Evolutionary conservation across 2,888 invertebrate species (phyloP).

Genomic region (Bombyx huttoni): DNA sequence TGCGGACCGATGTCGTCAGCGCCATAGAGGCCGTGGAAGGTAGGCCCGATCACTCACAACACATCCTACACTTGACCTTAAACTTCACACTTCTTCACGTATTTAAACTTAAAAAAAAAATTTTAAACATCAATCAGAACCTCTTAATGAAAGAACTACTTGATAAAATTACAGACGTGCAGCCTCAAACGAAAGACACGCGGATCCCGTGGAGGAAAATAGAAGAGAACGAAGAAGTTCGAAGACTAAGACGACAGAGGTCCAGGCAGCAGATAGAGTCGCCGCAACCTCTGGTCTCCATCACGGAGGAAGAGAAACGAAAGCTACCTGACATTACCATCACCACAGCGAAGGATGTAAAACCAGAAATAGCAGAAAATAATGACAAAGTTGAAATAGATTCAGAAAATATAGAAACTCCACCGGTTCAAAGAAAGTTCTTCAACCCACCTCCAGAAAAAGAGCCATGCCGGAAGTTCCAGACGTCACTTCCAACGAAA

Average conservation of each 20-base stretch:
- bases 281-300: slow-evolving; percentile 64
- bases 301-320: slow-evolving; percentile 75
- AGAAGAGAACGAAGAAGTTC: slow-evolving; percentile 77
- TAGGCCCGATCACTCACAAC: slow-evolving; percentile 25
- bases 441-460: slow-evolving; percentile 77
- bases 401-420: slow-evolving; percentile 92
- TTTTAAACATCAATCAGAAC: too few relatives aligned
- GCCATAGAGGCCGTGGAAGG: slow-evolving; percentile 91
- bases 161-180: slow-evolving; percentile 68
- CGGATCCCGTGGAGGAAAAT: slow-evolving; percentile 84
- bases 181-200: slow-evolving; percentile 81
- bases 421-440: slow-evolving; percentile 82
- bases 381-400: slow-evolving; percentile 86
- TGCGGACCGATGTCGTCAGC: slow-evolving; percentile 87
- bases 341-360: slow-evolving; percentile 29
- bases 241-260: slow-evolving; percentile 72
- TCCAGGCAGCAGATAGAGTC: slow-evolving; percentile 63
- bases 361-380: slow-evolving; percentile 20
- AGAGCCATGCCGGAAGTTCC: slow-evolving; percentile 71
- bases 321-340: slow-evolving; percentile 63
- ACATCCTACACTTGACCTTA: not conserved
- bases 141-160: not conserved
- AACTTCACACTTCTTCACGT: not conserved
- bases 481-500: slow-evolving; percentile 32
- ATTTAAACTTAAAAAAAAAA: too few relatives aligned